These are phyloP conservation scores for Macaria liturata DNA, from an alignment of 2,888 invertebrate species.

Conservation along the genomic window DNA sequence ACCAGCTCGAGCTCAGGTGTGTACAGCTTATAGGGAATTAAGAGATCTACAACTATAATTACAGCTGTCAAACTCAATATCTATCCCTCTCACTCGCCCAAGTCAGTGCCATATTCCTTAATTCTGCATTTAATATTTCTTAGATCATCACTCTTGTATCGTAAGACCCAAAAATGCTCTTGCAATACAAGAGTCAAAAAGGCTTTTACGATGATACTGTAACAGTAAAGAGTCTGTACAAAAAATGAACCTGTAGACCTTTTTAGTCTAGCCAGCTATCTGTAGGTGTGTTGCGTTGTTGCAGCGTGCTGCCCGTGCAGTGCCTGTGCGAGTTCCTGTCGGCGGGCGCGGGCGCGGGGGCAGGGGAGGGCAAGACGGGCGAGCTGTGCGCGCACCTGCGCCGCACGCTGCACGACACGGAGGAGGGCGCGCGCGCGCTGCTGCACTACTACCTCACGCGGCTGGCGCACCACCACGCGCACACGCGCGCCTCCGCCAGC, in stretches of 20 bases:
- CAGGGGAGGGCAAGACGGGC: conserved; percentile 80
- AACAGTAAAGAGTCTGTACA: too few relatives aligned
- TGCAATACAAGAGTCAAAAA: too few relatives aligned
- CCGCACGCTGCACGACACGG: conserved; percentile 75
- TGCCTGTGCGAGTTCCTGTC: conserved; percentile 98
- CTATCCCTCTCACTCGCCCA: too few relatives aligned
- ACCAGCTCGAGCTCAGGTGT: conserved; percentile 89
- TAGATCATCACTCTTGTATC: too few relatives aligned
- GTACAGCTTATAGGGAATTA: not conserved
- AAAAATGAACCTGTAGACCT: not conserved
- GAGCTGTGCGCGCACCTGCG: conserved; percentile 86
- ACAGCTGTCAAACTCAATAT: too few relatives aligned
- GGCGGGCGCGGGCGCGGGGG: conserved; percentile 69
- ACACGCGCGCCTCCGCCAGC: conserved; percentile 90
- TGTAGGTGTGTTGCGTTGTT: not conserved
- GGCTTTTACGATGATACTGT: too few relatives aligned
- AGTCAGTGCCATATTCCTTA: too few relatives aligned
- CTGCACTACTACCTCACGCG: conserved; percentile 94
- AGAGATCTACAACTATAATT: too few relatives aligned
- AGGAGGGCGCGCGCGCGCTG: conserved; percentile 90
- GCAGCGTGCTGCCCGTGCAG: conserved; percentile 96
- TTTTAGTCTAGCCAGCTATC: too few relatives aligned
- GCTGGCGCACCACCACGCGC: conserved; percentile 91
- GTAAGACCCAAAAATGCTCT: too few relatives aligned
- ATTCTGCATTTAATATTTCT: too few relatives aligned